These are phyloP conservation scores for Diachrysia chrysitis DNA, from an alignment of 2,888 invertebrate species.

Conservation along the genomic window DNA sequence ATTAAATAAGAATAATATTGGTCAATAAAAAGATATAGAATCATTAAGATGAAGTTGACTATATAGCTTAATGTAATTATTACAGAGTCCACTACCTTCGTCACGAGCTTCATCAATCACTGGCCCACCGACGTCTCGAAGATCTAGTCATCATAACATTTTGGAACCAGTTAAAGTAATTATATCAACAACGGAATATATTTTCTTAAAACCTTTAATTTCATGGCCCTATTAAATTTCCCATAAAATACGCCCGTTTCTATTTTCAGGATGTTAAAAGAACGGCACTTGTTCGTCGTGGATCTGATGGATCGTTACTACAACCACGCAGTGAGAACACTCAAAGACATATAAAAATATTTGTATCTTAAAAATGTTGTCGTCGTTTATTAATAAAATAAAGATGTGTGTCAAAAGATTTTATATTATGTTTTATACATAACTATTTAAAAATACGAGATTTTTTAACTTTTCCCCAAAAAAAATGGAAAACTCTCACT, in stretches of 20 bases:
- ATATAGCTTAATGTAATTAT: slow-evolving; percentile 6
- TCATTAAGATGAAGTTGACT: too few relatives aligned
- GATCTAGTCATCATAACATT: slow-evolving; percentile 83
- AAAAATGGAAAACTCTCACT: slow-evolving; percentile 12
- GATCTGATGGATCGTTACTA: slow-evolving; percentile 83
- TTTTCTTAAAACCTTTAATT: slow-evolving; percentile 7
- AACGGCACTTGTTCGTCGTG: slow-evolving; percentile 80
- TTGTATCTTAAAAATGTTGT: slow-evolving; percentile 69
- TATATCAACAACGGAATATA: background rate
- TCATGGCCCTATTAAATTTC: too few relatives aligned
- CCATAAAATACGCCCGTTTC: too few relatives aligned
- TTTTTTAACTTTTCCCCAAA: slow-evolving; percentile 25
- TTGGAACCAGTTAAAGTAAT: slow-evolving; percentile 81
- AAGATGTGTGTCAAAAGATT: background rate
- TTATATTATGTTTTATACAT: background rate
- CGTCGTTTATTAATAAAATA: background rate
- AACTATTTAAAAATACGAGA: background rate
- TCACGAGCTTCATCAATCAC: slow-evolving; percentile 83
- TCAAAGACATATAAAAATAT: slow-evolving; percentile 83
- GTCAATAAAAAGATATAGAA: too few relatives aligned
- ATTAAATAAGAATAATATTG: too few relatives aligned
- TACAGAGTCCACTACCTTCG: slow-evolving; percentile 79
- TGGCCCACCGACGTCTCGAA: slow-evolving; percentile 82
- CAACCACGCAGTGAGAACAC: slow-evolving; percentile 71
- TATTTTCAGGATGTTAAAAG: slow-evolving; percentile 78